Evolutionary conservation across 2,113 vertebrate species (phyloP).

Genomic region (Gymnarchus niloticus): DNA sequence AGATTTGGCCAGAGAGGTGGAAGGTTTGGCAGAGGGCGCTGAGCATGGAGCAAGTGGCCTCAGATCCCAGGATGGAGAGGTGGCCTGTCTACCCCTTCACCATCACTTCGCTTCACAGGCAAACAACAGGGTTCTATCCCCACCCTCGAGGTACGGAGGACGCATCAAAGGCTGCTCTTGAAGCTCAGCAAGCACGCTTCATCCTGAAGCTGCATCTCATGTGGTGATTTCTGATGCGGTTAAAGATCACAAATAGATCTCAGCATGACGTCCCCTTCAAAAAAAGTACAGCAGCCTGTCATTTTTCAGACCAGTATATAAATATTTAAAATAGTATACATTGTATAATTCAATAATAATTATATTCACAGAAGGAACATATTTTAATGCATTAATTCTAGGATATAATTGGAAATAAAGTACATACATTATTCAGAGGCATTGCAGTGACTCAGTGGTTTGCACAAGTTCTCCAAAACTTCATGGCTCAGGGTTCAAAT

Average conservation of each 20-base stretch:
- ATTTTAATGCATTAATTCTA: neutral
- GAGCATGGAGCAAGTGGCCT: neutral
- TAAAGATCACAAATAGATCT: neutral
- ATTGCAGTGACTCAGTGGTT: neutral
- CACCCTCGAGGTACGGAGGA: neutral
- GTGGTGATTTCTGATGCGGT: too few species aligned
- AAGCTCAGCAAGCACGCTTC: neutral
- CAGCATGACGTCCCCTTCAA: neutral
- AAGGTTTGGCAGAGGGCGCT: neutral
- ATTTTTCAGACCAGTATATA: neutral
- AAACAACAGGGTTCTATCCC: neutral
- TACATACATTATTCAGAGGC: neutral
- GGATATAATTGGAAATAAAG: neutral
- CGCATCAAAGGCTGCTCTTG: neutral
- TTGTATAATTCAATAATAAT: neutral
- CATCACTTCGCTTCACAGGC: neutral
- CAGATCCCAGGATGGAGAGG: neutral
- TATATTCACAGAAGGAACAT: neutral
- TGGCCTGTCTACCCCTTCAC: neutral
- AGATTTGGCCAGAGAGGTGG: neutral
- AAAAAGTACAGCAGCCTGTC: neutral
- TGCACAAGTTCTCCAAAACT: too few species aligned
- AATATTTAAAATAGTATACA: neutral
- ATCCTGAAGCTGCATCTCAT: neutral
- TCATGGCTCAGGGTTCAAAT: neutral